These are phyloP conservation scores for Hipposideros armiger DNA, from an alignment of 2,113 vertebrate species.

Conservation along the genomic window DNA sequence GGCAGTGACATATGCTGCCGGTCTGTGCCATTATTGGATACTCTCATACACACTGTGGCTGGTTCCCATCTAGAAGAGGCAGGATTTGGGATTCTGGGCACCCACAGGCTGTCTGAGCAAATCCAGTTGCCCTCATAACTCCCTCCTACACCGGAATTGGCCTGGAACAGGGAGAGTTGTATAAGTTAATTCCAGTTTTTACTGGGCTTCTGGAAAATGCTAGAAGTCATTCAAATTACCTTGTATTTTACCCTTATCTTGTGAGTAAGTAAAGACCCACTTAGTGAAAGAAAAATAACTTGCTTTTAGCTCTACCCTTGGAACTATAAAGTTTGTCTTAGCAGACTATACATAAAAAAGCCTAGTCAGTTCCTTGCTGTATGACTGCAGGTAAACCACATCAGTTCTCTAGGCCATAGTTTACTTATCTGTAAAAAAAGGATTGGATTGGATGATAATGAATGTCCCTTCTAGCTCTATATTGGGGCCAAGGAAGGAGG, in stretches of 20 bases:
- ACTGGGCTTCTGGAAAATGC: background rate
- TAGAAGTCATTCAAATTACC: background rate
- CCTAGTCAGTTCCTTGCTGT: background rate
- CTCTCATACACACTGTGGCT: too few relatives aligned
- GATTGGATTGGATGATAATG: too few relatives aligned
- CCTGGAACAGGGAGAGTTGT: too few relatives aligned
- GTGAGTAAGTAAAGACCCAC: background rate
- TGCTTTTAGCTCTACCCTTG: background rate
- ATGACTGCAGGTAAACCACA: background rate
- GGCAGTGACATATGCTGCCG: background rate
- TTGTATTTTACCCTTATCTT: background rate
- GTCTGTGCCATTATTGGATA: background rate
- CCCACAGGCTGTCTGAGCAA: background rate
- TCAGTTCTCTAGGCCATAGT: background rate
- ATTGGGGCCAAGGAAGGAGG: background rate
- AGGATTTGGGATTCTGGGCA: background rate
- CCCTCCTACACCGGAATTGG: too few relatives aligned
- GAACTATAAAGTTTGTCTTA: background rate
- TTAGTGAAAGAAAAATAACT: background rate
- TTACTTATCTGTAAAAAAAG: background rate
- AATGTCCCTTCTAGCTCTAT: background rate
- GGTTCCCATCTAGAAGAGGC: background rate
- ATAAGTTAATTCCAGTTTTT: background rate
- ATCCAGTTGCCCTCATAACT: too few relatives aligned
- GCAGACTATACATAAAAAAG: too few relatives aligned